phyloP scores from a whole-genome alignment of 2,888 invertebrate genomes.

The Tillus elongatus region DNA sequence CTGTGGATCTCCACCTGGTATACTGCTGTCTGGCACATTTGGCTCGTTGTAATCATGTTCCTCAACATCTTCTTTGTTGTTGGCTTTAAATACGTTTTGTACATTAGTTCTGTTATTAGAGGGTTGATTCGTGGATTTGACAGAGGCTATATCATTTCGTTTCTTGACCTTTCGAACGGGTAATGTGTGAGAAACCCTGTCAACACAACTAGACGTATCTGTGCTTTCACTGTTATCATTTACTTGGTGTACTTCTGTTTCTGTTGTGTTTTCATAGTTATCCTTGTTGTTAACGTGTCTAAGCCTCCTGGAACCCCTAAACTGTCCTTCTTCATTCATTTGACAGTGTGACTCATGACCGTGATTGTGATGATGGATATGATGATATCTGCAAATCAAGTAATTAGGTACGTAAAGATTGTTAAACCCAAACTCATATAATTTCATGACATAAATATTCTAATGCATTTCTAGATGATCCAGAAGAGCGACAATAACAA shows the following conservation, averaged over 20 bases:
- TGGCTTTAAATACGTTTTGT: slow-evolving; percentile 39
- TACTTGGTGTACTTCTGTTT: slow-evolving; percentile 36
- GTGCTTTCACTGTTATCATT: slow-evolving; percentile 43
- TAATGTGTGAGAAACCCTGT: slow-evolving; percentile 47
- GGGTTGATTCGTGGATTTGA: slow-evolving; percentile 37
- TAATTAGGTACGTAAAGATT: background rate
- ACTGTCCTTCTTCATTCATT: slow-evolving; percentile 37
- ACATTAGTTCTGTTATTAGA: slow-evolving; percentile 38
- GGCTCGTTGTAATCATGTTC: slow-evolving; percentile 40
- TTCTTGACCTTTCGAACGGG: slow-evolving; percentile 51
- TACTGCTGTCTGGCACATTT: slow-evolving; percentile 25
- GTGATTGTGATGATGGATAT: slow-evolving; percentile 38
- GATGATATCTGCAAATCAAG: slow-evolving; percentile 30
- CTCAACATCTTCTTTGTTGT: slow-evolving; percentile 29
- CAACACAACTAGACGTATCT: slow-evolving; percentile 40
- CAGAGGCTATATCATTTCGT: slow-evolving; percentile 42
- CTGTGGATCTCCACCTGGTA: slow-evolving; percentile 28
- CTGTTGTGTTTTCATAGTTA: slow-evolving; percentile 49
- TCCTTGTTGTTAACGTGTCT: slow-evolving; percentile 40
- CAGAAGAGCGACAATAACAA: slow-evolving; percentile 1
- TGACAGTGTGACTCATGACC: slow-evolving; percentile 41
- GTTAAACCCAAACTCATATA: no score
- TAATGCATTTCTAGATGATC: background rate
- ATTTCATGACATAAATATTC: background rate
- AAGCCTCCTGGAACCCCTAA: slow-evolving; percentile 31